Conservation (phyloP, 2,888 invertebrate species). For the Drosophila mettleri region DNA sequence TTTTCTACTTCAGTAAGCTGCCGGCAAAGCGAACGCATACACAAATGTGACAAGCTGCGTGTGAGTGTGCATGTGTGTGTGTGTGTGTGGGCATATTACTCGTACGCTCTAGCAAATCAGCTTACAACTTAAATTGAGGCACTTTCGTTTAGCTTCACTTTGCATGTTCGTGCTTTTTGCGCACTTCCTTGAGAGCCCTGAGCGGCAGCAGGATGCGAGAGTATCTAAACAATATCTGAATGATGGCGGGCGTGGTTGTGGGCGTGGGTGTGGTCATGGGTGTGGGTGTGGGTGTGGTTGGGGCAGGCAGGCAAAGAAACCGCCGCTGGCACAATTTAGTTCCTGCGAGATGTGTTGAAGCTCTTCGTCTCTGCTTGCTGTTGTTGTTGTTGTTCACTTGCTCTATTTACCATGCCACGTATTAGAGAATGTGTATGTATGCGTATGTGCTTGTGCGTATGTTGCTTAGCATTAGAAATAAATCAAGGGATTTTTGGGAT, state of each 20-base stretch:
- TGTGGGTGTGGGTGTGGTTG: neutral
- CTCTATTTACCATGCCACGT: slow-evolving; percentile 70
- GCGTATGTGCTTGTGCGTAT: slow-evolving; percentile 19
- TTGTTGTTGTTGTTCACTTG: slow-evolving; percentile 59
- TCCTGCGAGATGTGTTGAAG: slow-evolving; percentile 72
- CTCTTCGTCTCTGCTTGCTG: slow-evolving; percentile 7
- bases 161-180: slow-evolving; percentile 73
- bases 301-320: slow-evolving; percentile 57
- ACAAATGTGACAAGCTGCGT: slow-evolving; percentile 24
- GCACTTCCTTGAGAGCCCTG: slow-evolving; percentile 66
- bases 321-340: slow-evolving; percentile 77
- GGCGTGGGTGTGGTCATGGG: neutral
- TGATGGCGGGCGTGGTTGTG: slow-evolving; percentile 4
- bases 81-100: slow-evolving; percentile 49
- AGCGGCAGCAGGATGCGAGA: slow-evolving; percentile 41
- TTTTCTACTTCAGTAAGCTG: slow-evolving; percentile 72
- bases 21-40: slow-evolving; percentile 27
- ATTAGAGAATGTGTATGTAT: slow-evolving; percentile 9
- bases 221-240: slow-evolving; percentile 39
- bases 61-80: slow-evolving; percentile 10
- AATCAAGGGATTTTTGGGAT: slow-evolving; percentile 81
- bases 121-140: slow-evolving; percentile 81
- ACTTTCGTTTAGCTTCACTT: slow-evolving; percentile 80
- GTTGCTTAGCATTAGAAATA: slow-evolving; percentile 70
- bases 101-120: slow-evolving; percentile 70